Evolutionary conservation across 2,888 invertebrate genomes (phyloP).

Genomic region (Mesoligia furuncula): DNA sequence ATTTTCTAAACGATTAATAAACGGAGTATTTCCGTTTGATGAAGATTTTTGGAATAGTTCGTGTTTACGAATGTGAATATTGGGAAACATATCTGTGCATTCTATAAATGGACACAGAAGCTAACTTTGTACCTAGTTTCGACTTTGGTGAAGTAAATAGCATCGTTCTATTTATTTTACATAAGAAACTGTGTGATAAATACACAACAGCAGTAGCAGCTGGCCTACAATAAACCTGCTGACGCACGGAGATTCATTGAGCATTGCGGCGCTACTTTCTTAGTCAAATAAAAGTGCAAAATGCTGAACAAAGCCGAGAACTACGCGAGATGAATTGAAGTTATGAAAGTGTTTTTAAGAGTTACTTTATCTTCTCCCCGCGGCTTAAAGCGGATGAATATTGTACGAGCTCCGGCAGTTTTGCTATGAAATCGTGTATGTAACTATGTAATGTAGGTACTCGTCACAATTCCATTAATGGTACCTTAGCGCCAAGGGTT

Average conservation of each 20-base stretch:
- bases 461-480: slow-evolving; percentile 56
- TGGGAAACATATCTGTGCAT: slow-evolving; percentile 10
- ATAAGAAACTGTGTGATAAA: slow-evolving; percentile 19
- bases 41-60: slow-evolving; percentile 18
- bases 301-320: slow-evolving; percentile 49
- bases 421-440: slow-evolving; percentile 46
- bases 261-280: slow-evolving; percentile 38
- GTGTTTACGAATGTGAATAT: slow-evolving; percentile 43
- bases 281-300: slow-evolving; percentile 58
- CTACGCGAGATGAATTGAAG: slow-evolving; percentile 62
- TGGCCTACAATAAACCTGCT: slow-evolving; percentile 21
- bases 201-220: slow-evolving; percentile 14
- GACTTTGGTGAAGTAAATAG: slow-evolving; percentile 21
- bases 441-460: slow-evolving; percentile 33
- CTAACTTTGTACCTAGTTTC: neutral
- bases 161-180: slow-evolving; percentile 16
- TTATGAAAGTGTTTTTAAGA: slow-evolving; percentile 69
- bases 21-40: slow-evolving; percentile 43
- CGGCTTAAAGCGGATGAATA: slow-evolving; percentile 63
- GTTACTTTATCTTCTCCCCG: slow-evolving; percentile 61
- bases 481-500: slow-evolving; percentile 11
- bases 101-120: slow-evolving; percentile 9
- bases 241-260: slow-evolving; percentile 49
- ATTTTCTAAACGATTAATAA: slow-evolving; percentile 46
- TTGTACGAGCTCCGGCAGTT: slow-evolving; percentile 57